phyloP scores from a whole-genome alignment of 2,113 vertebrate genomes.

The Xerus inauris region DNA sequence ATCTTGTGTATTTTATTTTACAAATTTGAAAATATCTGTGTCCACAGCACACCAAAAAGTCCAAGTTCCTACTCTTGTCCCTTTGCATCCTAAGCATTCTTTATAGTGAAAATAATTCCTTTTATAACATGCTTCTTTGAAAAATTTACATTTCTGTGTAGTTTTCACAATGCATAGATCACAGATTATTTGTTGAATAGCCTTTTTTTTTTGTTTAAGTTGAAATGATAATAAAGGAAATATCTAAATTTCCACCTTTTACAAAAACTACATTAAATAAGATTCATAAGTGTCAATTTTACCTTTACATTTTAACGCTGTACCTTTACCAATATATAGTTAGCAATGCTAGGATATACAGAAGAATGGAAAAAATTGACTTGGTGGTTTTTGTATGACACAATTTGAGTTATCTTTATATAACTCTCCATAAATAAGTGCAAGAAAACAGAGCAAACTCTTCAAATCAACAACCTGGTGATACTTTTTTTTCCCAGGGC shows the following conservation, averaged over 20 bases:
- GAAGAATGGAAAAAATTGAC: background rate
- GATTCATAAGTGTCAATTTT: background rate
- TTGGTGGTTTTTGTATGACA: background rate
- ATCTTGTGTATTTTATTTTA: conserved; percentile 12
- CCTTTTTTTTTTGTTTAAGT: background rate
- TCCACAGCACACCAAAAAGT: background rate
- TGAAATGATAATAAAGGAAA: background rate
- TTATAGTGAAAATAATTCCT: conserved; percentile 4
- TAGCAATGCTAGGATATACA: background rate
- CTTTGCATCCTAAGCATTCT: background rate
- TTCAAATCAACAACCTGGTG: background rate
- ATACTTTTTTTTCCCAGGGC: background rate
- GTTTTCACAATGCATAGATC: background rate
- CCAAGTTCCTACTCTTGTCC: background rate
- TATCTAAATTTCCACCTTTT: background rate
- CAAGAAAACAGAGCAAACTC: conserved; percentile 31
- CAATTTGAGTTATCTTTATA: background rate
- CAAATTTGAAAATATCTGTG: background rate
- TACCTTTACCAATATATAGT: background rate
- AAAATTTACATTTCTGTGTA: background rate
- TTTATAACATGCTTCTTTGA: background rate
- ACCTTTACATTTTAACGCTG: background rate
- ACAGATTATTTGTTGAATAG: background rate
- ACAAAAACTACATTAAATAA: background rate
- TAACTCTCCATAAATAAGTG: background rate